Percentiles rank a stretch among this genome's conserved stretches.
These are phyloP conservation scores for Archegozetes longisetosus DNA, from an alignment of 1,140 invertebrate species.

Conservation along the genomic window DNA sequence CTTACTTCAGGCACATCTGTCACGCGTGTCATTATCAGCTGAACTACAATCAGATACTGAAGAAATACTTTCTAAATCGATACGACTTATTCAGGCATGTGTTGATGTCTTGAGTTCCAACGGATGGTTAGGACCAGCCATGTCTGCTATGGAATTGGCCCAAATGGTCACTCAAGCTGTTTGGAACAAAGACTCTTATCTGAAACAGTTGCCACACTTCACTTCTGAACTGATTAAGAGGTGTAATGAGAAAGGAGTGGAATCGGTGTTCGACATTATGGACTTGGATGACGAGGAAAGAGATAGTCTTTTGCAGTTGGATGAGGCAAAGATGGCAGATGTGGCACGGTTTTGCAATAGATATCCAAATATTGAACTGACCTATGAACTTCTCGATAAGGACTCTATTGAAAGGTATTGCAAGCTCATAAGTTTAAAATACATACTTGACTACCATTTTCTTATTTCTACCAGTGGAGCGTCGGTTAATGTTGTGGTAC, in stretches of 20 bases:
- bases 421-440: conserved; percentile 2
- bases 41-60: conserved; percentile 96
- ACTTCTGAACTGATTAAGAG: conserved; percentile 71
- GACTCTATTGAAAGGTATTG: conserved; percentile 41
- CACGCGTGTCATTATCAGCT: conserved; percentile 76
- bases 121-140: conserved; percentile 91
- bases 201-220: conserved; percentile 95
- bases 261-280: conserved; percentile 97
- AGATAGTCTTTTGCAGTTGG: conserved; percentile 63
- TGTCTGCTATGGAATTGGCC: conserved; percentile 97
- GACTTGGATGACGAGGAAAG: conserved; percentile 91
- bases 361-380: conserved; percentile 96
- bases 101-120: conserved; percentile 96
- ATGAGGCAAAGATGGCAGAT: conserved; percentile 78
- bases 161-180: conserved; percentile 99
- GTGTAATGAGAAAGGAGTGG: conserved; percentile 77
- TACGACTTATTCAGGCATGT: conserved; percentile 85
- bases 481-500: conserved; percentile 71
- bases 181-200: conserved; percentile 96
- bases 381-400: conserved; percentile 74
- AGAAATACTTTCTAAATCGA: conserved; percentile 58
- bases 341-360: conserved; percentile 96
- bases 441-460: conserved; percentile 5
- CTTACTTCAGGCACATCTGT: conserved; percentile 86
- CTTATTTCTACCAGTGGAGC: conserved; percentile 38